Base-by-base conservation (phyloP, 1,140 invertebrate species). In the Meloidogyne floridensis region DNA sequence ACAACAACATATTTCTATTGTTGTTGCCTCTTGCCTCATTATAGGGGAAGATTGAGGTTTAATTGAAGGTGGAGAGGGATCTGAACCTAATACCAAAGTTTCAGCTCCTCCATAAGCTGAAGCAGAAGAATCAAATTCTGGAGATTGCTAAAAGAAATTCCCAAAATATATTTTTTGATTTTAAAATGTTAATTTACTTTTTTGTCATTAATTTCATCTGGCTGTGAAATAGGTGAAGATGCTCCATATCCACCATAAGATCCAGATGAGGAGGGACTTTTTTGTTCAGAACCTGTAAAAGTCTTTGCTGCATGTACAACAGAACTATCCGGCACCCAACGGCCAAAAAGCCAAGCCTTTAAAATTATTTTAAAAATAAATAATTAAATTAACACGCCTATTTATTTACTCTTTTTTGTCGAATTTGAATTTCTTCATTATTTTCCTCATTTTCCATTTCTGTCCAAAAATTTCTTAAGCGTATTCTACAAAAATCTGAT, bases 381-480 rank as follows among this genome's bases (percentile, higher is more conserved):
- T 32, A 32, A 32, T 32, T 32, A 32, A 32, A 32, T 32, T 20
- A 20, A 32, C 32, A 1, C 20, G 20, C 0, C 32, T 32, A 32
- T 32, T 32, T 32, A 32, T 42, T 42, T 53, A 20, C 76, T 43
- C 20, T 10, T 74, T 74, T 78, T 59, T 43, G 15, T 56, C 76
- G 20, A 84, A 76, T 53, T 69, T 69, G 8, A 72, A 65, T 3
- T 81, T 74, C 15, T 65, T 32, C 6, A 18, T 54, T 18, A 72
- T 70, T 82, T 20, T 73, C 76, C 69, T 74, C 47, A 72, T 69
- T n/a, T 15, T 83, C 86, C 73, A 85, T 80, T 73, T 85, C 72
- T n/a, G 13, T 56, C 75, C 75, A 86, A 69, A 85, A 43, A 59
- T 85, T 86, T 53, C 83, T 86, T 70, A 85, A 77, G 13, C 85